These are phyloP conservation scores for Melierax canorus DNA, from an alignment of 2,113 vertebrate species.

Conservation along the genomic window DNA sequence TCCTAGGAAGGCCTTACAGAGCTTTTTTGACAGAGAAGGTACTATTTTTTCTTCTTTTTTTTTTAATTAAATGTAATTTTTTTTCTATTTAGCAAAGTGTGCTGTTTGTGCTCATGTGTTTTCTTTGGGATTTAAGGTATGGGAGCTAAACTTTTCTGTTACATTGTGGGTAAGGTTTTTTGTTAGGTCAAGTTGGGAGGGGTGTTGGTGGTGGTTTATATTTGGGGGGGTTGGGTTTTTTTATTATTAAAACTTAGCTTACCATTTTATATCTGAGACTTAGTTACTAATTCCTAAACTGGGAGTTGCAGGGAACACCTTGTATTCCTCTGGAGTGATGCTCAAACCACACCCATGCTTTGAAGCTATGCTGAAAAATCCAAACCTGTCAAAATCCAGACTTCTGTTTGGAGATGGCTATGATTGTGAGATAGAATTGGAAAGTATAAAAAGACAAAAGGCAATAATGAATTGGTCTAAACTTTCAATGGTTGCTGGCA, in stretches of 20 bases:
- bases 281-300: neutral
- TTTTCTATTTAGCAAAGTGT: neutral
- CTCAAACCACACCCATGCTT: neutral
- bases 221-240: neutral
- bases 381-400: neutral
- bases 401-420: neutral
- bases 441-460: neutral
- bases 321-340: neutral
- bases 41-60: neutral
- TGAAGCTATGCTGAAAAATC: neutral
- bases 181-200: neutral
- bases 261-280: neutral
- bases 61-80: neutral
- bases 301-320: neutral
- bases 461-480: neutral
- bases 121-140: neutral
- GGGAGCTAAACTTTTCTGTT: neutral
- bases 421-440: neutral
- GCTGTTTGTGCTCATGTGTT: neutral
- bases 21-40: conserved; percentile 98
- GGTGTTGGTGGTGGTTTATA: neutral
- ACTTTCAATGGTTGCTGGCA: neutral
- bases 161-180: neutral
- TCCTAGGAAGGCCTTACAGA: conserved; percentile 94
- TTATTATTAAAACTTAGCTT: neutral